Base-by-base conservation (phyloP, 2,888 invertebrate genomes). In the Agonopterix heracliana region DNA sequence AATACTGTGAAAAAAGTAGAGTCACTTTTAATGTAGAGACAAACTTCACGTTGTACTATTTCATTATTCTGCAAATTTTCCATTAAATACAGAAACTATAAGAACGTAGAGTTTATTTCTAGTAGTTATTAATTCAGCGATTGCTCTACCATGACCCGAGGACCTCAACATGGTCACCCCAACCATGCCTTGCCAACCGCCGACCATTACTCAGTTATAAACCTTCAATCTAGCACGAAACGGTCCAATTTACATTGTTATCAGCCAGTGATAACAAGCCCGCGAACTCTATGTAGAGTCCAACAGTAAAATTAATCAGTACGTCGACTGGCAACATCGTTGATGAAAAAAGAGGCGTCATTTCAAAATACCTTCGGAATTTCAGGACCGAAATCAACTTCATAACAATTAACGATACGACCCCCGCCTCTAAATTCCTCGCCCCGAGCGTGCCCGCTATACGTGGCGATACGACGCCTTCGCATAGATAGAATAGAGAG, bases 401-500 rank as follows among this genome's bases (percentile, higher is more conserved):
- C 87, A 87, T 88, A 88, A 88, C 87, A 88, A 88, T 88, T 88
- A 88, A 87, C 87, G 86, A 88, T 86, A 87, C 86, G 87, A 87
- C 87, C 87, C 87, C 87, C 87, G 86, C 86, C 85, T 86, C 87
- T 85, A 86, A 86, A 88, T 88, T 87, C 87, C 87, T 87, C 84
- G 87, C 87, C 87, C 83, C 83, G 84, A 87, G 87, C 87, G 86
- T 83, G 84, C 80, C 86, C 84, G 86, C 83, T 84, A 81, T 83
- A 84, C 86, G 85, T 78, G 83, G 85, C 84, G 81, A 81, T 83
- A 82, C 84, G 86, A 84, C 87, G 87, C 87, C 87, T 87, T 88
- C 87, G 87, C 87, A 87, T 87, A 88, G 87, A 88, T 87, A 88
- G 87, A 88, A 87, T 88, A 88, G 88, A 88, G 88, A 87, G 87